phyloP scores from a whole-genome alignment of 2,888 invertebrate species.

The Nomada ruficornis region DNA sequence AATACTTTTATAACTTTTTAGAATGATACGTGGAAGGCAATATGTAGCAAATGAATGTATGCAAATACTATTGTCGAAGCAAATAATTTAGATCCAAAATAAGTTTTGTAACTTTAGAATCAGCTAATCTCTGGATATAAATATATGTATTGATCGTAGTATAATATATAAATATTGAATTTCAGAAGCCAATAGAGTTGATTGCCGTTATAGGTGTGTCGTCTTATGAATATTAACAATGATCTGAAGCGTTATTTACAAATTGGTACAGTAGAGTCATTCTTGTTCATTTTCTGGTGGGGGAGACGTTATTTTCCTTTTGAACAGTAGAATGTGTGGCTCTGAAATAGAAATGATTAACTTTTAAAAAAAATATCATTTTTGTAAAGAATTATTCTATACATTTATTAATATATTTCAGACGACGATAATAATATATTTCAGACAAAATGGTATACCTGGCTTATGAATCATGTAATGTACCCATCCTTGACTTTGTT shows the following conservation, averaged over 20 bases:
- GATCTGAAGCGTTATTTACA: constrained; percentile 69
- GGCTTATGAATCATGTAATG: constrained; percentile 99
- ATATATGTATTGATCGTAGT: not conserved
- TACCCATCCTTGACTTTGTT: constrained; percentile 98
- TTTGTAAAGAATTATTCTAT: not conserved
- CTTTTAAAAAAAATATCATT: not conserved
- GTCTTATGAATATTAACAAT: constrained; percentile 70
- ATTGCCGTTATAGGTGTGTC: constrained; percentile 56
- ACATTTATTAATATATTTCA: not conserved
- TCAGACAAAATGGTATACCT: constrained; percentile 85
- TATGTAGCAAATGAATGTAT: constrained; percentile 28
- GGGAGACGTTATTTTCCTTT: constrained; percentile 88
- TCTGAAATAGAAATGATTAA: constrained; percentile 86
- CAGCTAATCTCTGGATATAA: not conserved
- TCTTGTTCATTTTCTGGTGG: constrained; percentile 78
- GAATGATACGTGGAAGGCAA: constrained; percentile 61
- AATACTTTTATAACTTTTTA: constrained; percentile 66
- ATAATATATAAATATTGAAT: constrained; percentile 1
- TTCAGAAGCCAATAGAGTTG: constrained; percentile 4
- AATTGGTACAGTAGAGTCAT: constrained; percentile 39
- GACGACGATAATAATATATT: constrained; percentile 3
- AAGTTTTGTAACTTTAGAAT: not conserved
- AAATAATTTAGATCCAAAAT: constrained; percentile 32
- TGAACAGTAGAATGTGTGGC: constrained; percentile 95
- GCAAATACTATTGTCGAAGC: constrained; percentile 19